phyloP scores from a whole-genome alignment of 2,797 vertebrate genomes.

The Australoheros facetus region DNA sequence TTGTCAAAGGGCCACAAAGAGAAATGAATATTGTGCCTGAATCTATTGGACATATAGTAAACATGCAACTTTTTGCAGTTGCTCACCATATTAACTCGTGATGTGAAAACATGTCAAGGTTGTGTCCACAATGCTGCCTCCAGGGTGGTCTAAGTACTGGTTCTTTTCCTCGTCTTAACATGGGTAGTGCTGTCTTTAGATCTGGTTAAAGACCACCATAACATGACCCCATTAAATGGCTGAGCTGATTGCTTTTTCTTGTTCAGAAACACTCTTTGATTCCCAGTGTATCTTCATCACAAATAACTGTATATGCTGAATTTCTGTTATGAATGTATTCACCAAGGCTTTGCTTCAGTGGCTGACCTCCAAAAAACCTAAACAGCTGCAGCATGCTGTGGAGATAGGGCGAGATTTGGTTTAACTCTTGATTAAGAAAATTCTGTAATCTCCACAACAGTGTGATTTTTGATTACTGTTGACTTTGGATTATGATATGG shows the following conservation, averaged over 20 bases:
- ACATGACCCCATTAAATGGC: neutral
- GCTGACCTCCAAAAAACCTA: neutral
- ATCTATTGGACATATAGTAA: neutral
- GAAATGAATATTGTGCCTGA: neutral
- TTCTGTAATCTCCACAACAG: neutral
- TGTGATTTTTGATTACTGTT: neutral
- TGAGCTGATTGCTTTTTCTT: neutral
- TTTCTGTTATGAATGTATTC: neutral
- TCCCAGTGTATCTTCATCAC: neutral
- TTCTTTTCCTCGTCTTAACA: neutral
- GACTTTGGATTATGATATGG: constrained; percentile 17
- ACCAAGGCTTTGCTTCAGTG: neutral
- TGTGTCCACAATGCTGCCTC: neutral
- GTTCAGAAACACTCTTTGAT: neutral
- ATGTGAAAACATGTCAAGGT: neutral
- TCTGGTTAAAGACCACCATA: neutral
- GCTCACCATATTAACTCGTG: neutral
- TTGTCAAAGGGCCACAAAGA: neutral
- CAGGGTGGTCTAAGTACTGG: neutral
- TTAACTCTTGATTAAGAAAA: constrained; percentile 19
- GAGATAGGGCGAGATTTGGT: constrained; percentile 39
- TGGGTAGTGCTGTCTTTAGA: neutral
- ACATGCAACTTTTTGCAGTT: neutral
- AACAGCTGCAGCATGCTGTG: constrained; percentile 29
- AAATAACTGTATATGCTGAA: constrained; percentile 18